Percentiles rank a stretch among this genome's conserved stretches.
Conservation (phyloP, 1,140 invertebrate species). For the Macrotrachela quadricornifera region DNA sequence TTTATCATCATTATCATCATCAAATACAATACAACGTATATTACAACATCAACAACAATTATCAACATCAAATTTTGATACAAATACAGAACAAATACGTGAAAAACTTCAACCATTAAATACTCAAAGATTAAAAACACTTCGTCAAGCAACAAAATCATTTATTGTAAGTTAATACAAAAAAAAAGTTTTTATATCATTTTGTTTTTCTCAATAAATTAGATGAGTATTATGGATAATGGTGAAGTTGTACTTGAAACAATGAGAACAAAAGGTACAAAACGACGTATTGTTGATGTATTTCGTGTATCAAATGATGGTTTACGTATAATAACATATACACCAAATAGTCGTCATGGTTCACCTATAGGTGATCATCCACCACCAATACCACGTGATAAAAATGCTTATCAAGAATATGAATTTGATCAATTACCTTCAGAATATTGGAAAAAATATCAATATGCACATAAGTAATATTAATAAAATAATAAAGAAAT, state of each 20-base stretch:
- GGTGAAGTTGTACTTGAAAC: conserved; percentile 66
- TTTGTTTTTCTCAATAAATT: no score
- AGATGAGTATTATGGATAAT: conserved; percentile 46
- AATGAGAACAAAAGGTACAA: conserved; percentile 45
- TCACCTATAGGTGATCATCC: conserved; percentile 35
- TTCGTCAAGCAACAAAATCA: no score
- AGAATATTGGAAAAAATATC: conserved; percentile 76
- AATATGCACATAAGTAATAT: conserved; percentile 46
- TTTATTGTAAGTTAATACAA: no score
- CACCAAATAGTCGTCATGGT: conserved; percentile 37
- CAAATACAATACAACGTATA: no score
- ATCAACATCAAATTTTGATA: no score
- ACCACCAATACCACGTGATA: conserved; percentile 36
- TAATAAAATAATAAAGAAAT: no score
- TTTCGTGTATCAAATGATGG: conserved; percentile 69
- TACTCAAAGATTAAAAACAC: no score
- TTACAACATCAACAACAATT: no score
- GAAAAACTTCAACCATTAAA: no score
- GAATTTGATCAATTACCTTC: conserved; percentile 38
- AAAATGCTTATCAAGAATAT: not conserved
- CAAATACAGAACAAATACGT: no score
- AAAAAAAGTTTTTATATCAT: no score
- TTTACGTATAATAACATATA: conserved; percentile 40
- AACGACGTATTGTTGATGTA: conserved; percentile 51
- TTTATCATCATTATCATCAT: no score